Percentiles rank a stretch among this genome's conserved stretches.
Evolutionary conservation across 1,140 invertebrate genomes (phyloP).

Genomic region (Ceratoteleas bidentatus): DNA sequence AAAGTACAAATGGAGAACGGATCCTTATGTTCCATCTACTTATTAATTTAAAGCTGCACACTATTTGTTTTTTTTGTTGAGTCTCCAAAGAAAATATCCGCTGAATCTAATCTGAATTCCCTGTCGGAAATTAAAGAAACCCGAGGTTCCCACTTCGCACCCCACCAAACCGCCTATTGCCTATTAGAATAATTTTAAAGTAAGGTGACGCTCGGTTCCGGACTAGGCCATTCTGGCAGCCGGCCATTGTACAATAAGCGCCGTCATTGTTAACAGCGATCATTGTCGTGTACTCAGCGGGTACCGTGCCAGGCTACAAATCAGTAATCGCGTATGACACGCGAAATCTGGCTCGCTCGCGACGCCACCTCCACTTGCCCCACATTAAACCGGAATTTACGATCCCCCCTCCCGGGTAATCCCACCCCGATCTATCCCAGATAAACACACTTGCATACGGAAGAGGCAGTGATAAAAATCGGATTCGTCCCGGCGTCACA

Average conservation of each 20-base stretch:
- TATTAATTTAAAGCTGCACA: no score
- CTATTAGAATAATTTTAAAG: constrained; percentile 16
- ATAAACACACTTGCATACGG: not conserved
- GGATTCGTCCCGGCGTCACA: constrained; percentile 31
- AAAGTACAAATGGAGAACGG: no score
- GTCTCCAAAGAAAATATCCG: no score
- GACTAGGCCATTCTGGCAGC: constrained; percentile 40
- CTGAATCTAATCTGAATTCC: no score
- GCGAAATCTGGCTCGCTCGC: constrained; percentile 12
- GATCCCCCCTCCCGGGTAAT: not conserved
- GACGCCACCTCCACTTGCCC: constrained; percentile 20
- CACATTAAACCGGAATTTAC: constrained; percentile 41
- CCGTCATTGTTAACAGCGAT: constrained; percentile 59
- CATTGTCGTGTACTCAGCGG: constrained; percentile 50
- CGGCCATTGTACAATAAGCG: constrained; percentile 46
- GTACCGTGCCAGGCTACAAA: constrained; percentile 51
- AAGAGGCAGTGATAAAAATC: constrained; percentile 33
- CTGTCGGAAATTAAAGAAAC: no score
- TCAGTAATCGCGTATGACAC: constrained; percentile 55
- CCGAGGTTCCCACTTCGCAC: not conserved
- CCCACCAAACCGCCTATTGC: not conserved
- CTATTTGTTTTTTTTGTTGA: no score
- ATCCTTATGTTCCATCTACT: no score
- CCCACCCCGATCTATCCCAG: not conserved
- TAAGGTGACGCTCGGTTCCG: constrained; percentile 27